phyloP scores from a whole-genome alignment of 2,113 vertebrate species.

The Orthonyx spaldingii region DNA sequence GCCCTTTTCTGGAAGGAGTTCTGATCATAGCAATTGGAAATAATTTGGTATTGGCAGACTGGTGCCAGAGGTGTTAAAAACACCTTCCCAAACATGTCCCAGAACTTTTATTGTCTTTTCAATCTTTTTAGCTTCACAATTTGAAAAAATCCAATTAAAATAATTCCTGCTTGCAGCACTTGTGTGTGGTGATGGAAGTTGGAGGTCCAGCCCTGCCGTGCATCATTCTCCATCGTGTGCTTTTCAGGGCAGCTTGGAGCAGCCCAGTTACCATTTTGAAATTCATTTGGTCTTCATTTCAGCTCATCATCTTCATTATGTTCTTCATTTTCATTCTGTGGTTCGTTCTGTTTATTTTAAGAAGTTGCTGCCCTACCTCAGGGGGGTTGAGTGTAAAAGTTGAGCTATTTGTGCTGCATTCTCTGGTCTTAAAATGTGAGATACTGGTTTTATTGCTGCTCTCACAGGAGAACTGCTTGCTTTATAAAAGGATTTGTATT shows the following conservation, averaged over 20 bases:
- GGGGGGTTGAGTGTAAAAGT: not conserved
- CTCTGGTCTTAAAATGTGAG: not conserved
- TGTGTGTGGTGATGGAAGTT: not conserved
- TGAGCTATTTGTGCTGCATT: not conserved
- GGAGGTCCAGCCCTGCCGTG: not conserved
- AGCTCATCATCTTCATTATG: not conserved
- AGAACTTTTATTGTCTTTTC: not conserved
- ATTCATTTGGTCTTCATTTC: not conserved
- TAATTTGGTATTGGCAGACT: not conserved
- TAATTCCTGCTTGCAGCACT: not conserved
- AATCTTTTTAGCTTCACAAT: not conserved
- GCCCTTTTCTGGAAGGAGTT: not conserved
- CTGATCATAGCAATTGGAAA: not conserved
- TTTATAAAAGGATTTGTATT: not conserved
- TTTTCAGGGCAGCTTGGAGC: not conserved
- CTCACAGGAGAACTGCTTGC: constrained; percentile 1
- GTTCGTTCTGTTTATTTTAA: not conserved
- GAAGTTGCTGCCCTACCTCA: not conserved
- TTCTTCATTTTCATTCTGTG: not conserved
- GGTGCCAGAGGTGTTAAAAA: not conserved
- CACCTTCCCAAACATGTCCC: not conserved
- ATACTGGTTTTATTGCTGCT: not conserved
- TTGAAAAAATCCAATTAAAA: not conserved
- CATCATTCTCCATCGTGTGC: not conserved
- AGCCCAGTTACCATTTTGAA: not conserved